Evolutionary conservation across 2,797 vertebrate species (phyloP).

Genomic region (Uromys caudimaculatus): DNA sequence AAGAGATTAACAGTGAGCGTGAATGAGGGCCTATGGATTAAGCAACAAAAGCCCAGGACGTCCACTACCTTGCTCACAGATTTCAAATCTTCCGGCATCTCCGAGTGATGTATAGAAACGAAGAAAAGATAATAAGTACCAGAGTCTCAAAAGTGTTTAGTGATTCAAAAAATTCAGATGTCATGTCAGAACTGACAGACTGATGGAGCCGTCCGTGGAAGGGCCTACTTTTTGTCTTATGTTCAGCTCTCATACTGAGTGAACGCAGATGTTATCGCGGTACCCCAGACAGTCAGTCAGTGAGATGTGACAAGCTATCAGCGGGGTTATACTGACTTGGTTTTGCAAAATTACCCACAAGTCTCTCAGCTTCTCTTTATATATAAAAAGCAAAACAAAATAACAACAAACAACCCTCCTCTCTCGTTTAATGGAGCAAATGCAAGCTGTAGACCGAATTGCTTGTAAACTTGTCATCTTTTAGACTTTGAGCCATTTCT

Average conservation of each 20-base stretch:
- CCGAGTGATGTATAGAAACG: slow-evolving; percentile 87
- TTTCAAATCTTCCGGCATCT: slow-evolving; percentile 91
- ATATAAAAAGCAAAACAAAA: slow-evolving; percentile 63
- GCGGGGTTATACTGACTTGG: slow-evolving; percentile 90
- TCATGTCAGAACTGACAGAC: slow-evolving; percentile 91
- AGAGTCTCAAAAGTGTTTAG: slow-evolving; percentile 92
- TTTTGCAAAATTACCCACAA: slow-evolving; percentile 90
- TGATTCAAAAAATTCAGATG: slow-evolving; percentile 92
- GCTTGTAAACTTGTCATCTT: slow-evolving; percentile 51
- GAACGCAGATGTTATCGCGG: slow-evolving; percentile 97
- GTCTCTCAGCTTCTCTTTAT: slow-evolving; percentile 81
- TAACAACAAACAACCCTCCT: slow-evolving; percentile 53
- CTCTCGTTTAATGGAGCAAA: slow-evolving; percentile 70
- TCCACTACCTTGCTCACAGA: slow-evolving; percentile 91
- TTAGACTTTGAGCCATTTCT: slow-evolving; percentile 63
- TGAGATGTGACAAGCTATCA: slow-evolving; percentile 93
- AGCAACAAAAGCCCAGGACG: slow-evolving; percentile 89
- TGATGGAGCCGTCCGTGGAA: slow-evolving; percentile 89
- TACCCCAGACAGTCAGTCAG: slow-evolving; percentile 92
- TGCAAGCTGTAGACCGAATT: slow-evolving; percentile 54
- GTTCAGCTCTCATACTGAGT: slow-evolving; percentile 95
- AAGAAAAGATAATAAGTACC: slow-evolving; percentile 90
- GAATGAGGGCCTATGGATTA: slow-evolving; percentile 98
- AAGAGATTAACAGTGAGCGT: slow-evolving; percentile 98
- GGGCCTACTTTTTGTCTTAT: slow-evolving; percentile 91